phyloP scores from a whole-genome alignment of 2,797 vertebrate genomes.

The Erpetoichthys calabaricus region DNA sequence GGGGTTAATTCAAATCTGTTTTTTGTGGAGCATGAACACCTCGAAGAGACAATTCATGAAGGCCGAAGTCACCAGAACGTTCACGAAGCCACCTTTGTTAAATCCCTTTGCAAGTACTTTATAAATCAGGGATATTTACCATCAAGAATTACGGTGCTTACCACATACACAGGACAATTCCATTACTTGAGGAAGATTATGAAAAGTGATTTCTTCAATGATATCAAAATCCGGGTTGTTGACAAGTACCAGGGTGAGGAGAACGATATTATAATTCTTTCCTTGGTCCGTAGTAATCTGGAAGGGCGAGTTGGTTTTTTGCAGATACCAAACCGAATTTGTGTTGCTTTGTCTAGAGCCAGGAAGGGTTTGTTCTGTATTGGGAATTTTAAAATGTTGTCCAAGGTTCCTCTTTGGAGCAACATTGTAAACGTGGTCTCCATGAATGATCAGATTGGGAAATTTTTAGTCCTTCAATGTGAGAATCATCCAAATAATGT shows the following conservation, averaged over 20 bases:
- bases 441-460: slow-evolving; percentile 9
- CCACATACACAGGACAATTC: slow-evolving; percentile 25
- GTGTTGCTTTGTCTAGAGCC: slow-evolving; percentile 25
- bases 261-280: slow-evolving; percentile 26
- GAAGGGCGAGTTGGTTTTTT: slow-evolving; percentile 20
- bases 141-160: slow-evolving; percentile 24
- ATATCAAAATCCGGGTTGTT: slow-evolving; percentile 21
- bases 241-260: slow-evolving; percentile 29
- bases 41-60: slow-evolving; percentile 21
- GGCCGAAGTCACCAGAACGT: slow-evolving; percentile 24
- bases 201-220: slow-evolving; percentile 12
- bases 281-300: slow-evolving; percentile 23
- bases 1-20: slow-evolving; percentile 21
- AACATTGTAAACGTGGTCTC: slow-evolving; percentile 14
- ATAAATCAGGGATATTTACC: slow-evolving; percentile 23
- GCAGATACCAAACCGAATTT: slow-evolving; percentile 23
- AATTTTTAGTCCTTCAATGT: slow-evolving; percentile 15
- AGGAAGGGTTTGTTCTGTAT: slow-evolving; percentile 25
- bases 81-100: slow-evolving; percentile 23
- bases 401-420: slow-evolving; percentile 19
- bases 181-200: slow-evolving; percentile 18
- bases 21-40: slow-evolving; percentile 22
- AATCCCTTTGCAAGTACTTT: slow-evolving; percentile 20
- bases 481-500: slow-evolving; percentile 17
- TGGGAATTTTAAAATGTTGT: slow-evolving; percentile 20